These are phyloP conservation scores for Siniperca undulata DNA, from an alignment of 2,797 vertebrate genomes.

Conservation along the genomic window DNA sequence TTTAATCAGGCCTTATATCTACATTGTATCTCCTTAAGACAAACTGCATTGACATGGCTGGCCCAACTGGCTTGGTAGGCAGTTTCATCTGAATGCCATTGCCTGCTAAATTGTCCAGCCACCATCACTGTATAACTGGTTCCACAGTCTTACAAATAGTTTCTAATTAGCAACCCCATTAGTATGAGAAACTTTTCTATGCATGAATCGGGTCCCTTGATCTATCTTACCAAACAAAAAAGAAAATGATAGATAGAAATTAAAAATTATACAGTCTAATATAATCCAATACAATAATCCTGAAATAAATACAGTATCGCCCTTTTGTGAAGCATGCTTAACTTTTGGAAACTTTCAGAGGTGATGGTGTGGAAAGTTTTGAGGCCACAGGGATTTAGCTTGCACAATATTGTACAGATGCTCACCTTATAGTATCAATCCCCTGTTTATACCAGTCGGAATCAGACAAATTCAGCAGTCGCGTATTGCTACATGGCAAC, in stretches of 20 bases:
- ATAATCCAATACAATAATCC: background rate
- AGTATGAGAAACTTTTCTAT: background rate
- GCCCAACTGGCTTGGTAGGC: background rate
- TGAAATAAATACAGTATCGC: background rate
- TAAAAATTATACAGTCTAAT: background rate
- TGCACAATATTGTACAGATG: background rate
- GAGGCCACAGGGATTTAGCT: background rate
- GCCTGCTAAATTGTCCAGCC: background rate
- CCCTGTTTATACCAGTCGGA: background rate
- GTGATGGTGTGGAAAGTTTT: background rate
- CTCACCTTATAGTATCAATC: background rate
- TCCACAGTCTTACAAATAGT: background rate
- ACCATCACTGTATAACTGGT: no score
- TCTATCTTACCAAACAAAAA: background rate
- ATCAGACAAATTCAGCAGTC: background rate
- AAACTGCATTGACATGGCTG: no score
- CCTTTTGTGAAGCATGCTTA: background rate
- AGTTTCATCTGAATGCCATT: background rate
- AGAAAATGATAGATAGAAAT: background rate
- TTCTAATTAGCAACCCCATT: background rate
- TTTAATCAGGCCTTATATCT: background rate
- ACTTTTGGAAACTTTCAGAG: background rate
- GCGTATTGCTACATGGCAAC: conserved; percentile 4
- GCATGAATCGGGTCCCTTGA: background rate
- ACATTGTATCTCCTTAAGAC: background rate